Conservation (phyloP, 2,888 invertebrate species). For the Cataglyphis altisquamis region DNA sequence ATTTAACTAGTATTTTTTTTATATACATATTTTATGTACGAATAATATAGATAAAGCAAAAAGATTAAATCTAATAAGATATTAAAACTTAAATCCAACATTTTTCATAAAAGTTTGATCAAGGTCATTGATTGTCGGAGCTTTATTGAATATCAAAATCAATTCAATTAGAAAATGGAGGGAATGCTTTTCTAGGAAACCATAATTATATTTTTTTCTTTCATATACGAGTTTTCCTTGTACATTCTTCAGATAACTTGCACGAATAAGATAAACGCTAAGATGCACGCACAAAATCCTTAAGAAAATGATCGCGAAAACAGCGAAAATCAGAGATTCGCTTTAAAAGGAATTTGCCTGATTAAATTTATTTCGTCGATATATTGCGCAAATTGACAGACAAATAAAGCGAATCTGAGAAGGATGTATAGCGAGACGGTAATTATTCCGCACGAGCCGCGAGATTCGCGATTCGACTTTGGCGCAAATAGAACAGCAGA, state of each 20-base stretch:
- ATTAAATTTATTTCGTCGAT: background rate
- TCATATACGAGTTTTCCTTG: background rate
- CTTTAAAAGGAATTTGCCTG: background rate
- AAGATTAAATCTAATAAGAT: background rate
- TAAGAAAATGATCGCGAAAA: background rate
- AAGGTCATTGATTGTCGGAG: background rate
- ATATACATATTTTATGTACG: too few relatives aligned
- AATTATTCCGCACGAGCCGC: constrained; percentile 36
- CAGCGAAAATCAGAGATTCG: background rate
- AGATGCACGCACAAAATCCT: background rate
- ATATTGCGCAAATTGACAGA: background rate
- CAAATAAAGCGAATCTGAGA: constrained; percentile 10
- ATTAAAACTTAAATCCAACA: background rate
- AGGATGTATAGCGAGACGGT: constrained; percentile 4
- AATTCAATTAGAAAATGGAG: background rate
- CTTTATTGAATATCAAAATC: background rate
- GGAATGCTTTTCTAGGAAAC: background rate
- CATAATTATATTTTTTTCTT: background rate
- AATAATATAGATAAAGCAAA: too few relatives aligned
- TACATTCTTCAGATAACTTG: background rate
- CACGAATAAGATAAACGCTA: background rate
- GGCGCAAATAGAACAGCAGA: constrained; percentile 77
- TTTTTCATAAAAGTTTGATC: background rate
- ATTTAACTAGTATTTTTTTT: background rate
- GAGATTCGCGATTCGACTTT: constrained; percentile 69